phyloP scores from a whole-genome alignment of 2,113 vertebrate species.

The Murina feae region DNA sequence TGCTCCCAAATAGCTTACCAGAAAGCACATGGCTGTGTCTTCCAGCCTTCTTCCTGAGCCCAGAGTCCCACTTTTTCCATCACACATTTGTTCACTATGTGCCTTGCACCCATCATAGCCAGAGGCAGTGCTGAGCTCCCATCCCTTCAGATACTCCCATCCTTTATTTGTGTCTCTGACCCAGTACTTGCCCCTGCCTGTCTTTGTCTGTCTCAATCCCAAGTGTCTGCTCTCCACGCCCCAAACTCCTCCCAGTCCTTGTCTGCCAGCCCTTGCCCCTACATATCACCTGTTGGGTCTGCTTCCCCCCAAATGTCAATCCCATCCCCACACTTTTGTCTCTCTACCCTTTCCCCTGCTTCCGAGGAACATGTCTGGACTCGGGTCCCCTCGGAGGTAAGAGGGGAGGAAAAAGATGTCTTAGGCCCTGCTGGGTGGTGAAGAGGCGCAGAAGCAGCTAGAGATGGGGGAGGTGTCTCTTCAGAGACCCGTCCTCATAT shows the following conservation, averaged over 20 bases:
- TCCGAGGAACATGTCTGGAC: constrained; percentile 80
- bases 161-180: background rate
- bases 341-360: constrained; percentile 60
- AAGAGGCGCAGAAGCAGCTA: background rate
- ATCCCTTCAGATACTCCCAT: background rate
- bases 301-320: background rate
- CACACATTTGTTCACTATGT: background rate
- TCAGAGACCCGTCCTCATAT: background rate
- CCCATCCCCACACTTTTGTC: constrained; percentile 59
- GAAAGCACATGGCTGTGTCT: background rate
- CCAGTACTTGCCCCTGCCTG: background rate
- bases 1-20: background rate
- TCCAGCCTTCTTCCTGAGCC: background rate
- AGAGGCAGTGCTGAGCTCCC: background rate
- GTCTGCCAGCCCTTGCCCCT: background rate
- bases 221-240: background rate
- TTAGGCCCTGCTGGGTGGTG: background rate
- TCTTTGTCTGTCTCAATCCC: background rate
- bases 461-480: background rate
- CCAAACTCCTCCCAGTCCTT: background rate
- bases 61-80: background rate
- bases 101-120: background rate
- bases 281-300: background rate
- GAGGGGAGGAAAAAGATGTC: background rate
- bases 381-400: constrained; percentile 89